Base-by-base conservation (phyloP, 2,888 invertebrate genomes). In the Orthosia cruda region DNA sequence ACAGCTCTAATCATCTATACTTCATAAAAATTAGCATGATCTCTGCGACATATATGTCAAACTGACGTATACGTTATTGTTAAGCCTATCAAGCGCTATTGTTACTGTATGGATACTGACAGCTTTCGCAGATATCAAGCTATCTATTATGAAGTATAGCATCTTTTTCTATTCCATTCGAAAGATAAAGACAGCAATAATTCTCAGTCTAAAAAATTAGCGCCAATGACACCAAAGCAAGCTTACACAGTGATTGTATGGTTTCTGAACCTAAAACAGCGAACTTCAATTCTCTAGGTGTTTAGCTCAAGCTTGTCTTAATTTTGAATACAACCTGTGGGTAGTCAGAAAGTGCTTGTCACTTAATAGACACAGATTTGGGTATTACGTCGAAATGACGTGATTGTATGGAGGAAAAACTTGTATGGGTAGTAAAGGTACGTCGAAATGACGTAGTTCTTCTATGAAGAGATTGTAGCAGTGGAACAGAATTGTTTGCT, bases 271-370 rank as follows among this genome's bases (percentile, higher is more conserved):
- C 52, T 63, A 66, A 16, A 66, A 69, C 45, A 58, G 52, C 52
- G 26, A 54, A 69, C 3, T 52, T 73, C 2, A 40, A n/a, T 52
- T 12, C 26, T 63, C 26, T 65, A 45, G 23, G 13, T 26, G 57
- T 52, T 47, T 32, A 54, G 77, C 74, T 74, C 49, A 81, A 78
- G 75, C 78, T 67, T 62, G 13, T 45, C 11, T 26, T n/a, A 52
- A 58, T 40, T 77, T 77, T 59, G 13, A 75, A 57, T 18, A 62
- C 54, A 58, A 26, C 26, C 16, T 80, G 32, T 61, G 23, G 5
- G 12, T 49, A 16, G 40, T 75, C 57, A 81, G 81, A 80, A 80
- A 80, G 9, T 76, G 79, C 79, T 80, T 81, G 77, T 80, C 79
- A 80, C 81, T 76, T 81, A 12, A 2, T 23, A 18, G 13, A 40